Base-by-base conservation (phyloP, 2,888 invertebrate genomes). In the Malacosoma neustria region DNA sequence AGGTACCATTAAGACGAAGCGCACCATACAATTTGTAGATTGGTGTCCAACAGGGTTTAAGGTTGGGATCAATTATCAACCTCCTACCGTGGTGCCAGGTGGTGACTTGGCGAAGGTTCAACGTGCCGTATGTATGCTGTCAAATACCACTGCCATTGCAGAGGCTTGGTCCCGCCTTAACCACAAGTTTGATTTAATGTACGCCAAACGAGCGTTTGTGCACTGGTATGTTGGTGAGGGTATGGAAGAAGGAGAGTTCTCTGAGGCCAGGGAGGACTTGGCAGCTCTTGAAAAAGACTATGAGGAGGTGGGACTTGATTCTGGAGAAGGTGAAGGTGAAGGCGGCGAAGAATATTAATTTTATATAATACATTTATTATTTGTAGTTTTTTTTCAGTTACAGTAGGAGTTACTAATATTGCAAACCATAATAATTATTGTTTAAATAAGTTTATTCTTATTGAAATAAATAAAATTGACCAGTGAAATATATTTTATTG, bases 71-170 rank as follows among this genome's bases (percentile, higher is more conserved):
- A 97, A 97, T 87, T 97, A 97, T 79, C 93, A 87, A 90, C 94
- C 63, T 85, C 94, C 73, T 87, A 94, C 94, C 1, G 95, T 95
- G 9, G 96, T 97, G 1, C 96, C 96, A 0, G 95, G 96, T 2
- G 96, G 96, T 1, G 96, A 97, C 66, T 76, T 95, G 60, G 96
- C 97, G 39, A 96, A 96, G 79, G 96, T 97, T 0, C 95, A 96
- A 66, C 90, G 97, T 31, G 97, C 97, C 11, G 97, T 98, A 2
- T 98, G 98, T 86, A 98, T 97, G 97, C 85, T 98, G 66, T 96
- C 96, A 37, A 98, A 98, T 92, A 98, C 97, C 33, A 98, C 97
- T 0, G 96, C 97, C 42, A 97, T 98, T 61, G 97, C 96, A n/a
- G 97, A 98, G 70, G 97, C 97, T 31, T 98, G 97, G 97, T 96